Evolutionary conservation across 2,113 vertebrate genomes (phyloP), one percentile per base, ranked within the genome.

Genomic region (Aspiorhynchus laticeps): DNA sequence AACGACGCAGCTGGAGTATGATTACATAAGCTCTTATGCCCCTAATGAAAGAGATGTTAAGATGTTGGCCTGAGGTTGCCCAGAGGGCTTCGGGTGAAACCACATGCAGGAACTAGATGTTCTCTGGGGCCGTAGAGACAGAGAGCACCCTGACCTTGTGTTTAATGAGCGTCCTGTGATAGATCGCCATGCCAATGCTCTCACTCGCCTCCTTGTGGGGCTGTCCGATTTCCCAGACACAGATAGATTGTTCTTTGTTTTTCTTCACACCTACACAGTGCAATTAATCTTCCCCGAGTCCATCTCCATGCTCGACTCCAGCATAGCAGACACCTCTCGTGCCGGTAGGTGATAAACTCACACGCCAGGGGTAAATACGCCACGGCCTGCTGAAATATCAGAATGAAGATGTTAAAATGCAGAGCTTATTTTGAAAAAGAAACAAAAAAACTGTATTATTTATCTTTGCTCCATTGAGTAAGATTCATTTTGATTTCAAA

Each of bases 241-340:
- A 93, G 94, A 94, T 93, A 92, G 92, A 94, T 94, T 84, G 90
- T 90, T 89, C 93, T 93, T 93, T 95, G 91, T 93, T 93, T 93
- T 93, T 86, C 80, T 59, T 87, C 78, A 90, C 91, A 92, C 94
- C 91, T 94, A 88, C 82, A 78, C 91, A 8, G 83, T 85, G 89
- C 91, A 91, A 95, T 95, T 93, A 92, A 94, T 95, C 95, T 94
- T 93, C 87, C 77, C 71, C 12, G 77, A 83, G 65, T 83, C 87
- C 75, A 86, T 90, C 87, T 88, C 86, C 75, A 48, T 26, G 43
- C 69, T 76, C 80, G 76, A 86, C 75, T 88, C 12, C 73, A 88
- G 90, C 85, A 80, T 80, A 87, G 91, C 90, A 79, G 90, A 90
- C 89, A 88, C 80, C 36, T 74, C 63, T 41, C 9, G 53, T 83